phyloP scores from a whole-genome alignment of 1,140 invertebrate species.

The Drosophila ambigua region DNA sequence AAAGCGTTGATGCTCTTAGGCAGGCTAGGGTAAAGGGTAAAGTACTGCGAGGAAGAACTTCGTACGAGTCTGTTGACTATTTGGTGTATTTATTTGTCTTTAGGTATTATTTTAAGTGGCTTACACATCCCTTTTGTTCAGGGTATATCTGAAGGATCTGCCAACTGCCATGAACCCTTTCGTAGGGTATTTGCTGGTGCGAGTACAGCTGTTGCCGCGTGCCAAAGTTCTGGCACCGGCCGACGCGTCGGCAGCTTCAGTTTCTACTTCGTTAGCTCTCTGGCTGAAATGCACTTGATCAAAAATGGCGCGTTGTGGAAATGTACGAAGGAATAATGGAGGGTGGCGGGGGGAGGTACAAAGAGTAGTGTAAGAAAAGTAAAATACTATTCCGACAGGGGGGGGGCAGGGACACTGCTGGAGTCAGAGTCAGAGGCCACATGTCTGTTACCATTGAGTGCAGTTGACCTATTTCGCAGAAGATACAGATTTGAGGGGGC shows the following conservation, averaged over 20 bases:
- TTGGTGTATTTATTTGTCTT: not conserved
- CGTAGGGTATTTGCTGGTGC: not conserved
- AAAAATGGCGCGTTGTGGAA: constrained; percentile 62
- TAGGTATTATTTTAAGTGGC: too few relatives aligned
- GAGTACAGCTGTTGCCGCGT: constrained; percentile 14
- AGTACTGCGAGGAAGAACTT: too few relatives aligned
- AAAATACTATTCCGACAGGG: not conserved
- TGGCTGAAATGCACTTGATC: constrained; percentile 73
- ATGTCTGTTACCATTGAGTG: constrained; percentile 65
- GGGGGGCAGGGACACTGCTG: constrained; percentile 5
- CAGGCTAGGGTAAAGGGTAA: not conserved
- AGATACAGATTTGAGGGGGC: constrained; percentile 50
- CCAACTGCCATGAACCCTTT: not conserved
- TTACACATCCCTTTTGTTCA: not conserved
- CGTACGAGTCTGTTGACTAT: too few relatives aligned
- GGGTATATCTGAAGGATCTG: not conserved
- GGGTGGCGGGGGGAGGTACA: not conserved
- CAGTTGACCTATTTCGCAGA: constrained; percentile 63
- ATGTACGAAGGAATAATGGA: constrained; percentile 24
- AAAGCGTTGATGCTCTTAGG: constrained; percentile 24
- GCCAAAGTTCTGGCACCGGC: constrained; percentile 2
- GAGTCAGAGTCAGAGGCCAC: constrained; percentile 43
- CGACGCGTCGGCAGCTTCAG: constrained; percentile 35
- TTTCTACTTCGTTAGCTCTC: constrained; percentile 72
- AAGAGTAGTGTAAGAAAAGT: constrained; percentile 4